Evolutionary conservation across 2,797 vertebrate species (phyloP).

Genomic region (Urocyon cinereoargenteus): DNA sequence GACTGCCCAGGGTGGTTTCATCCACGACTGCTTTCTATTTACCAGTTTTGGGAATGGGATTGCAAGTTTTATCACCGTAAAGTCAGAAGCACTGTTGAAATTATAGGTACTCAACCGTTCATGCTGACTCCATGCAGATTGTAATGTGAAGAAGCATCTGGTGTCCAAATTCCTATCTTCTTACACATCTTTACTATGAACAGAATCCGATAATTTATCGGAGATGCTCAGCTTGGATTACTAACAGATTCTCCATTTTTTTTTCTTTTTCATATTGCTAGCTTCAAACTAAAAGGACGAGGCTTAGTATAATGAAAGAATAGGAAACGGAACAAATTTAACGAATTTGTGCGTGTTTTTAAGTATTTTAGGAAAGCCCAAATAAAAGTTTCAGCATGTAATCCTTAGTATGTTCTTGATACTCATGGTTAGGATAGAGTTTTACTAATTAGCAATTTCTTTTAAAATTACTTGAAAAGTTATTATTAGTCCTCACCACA

Average conservation of each 20-base stretch:
- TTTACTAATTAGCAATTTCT: constrained; percentile 10
- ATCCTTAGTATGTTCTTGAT: neutral
- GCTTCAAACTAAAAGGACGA: neutral
- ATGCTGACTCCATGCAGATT: neutral
- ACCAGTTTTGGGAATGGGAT: neutral
- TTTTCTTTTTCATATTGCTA: too few relatives aligned
- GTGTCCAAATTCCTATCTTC: neutral
- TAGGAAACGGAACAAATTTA: neutral
- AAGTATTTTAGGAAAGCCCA: neutral
- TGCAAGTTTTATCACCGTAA: neutral
- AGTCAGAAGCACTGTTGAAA: neutral
- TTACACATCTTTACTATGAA: neutral
- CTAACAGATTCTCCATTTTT: neutral
- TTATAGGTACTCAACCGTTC: rapidly evolving
- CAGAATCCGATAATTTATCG: neutral
- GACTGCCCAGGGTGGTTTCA: neutral
- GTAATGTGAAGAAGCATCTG: neutral
- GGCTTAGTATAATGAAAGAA: rapidly evolving
- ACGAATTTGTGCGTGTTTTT: neutral
- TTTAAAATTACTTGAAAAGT: neutral
- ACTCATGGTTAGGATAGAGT: neutral
- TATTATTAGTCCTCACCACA: neutral
- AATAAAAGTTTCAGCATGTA: neutral
- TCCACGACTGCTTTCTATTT: neutral
- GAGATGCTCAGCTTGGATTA: neutral